phyloP scores from a whole-genome alignment of 2,888 invertebrate species.

The Allacma fusca region DNA sequence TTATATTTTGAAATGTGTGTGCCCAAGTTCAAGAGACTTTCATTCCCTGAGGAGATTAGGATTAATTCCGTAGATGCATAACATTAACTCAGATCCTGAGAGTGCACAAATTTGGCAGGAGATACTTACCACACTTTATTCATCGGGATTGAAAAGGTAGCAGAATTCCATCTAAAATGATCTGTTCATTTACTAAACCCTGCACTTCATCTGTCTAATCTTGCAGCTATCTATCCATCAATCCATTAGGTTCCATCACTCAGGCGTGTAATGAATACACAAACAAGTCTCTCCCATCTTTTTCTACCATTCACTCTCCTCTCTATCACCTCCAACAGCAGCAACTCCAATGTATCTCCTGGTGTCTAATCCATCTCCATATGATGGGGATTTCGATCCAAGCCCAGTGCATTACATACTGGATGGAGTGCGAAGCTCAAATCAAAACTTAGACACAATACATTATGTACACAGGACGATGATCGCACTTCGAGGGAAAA shows the following conservation, averaged over 20 bases:
- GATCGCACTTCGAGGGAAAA: not conserved
- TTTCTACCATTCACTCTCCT: not conserved
- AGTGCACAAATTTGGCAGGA: not conserved
- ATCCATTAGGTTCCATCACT: conserved; percentile 44
- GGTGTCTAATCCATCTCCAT: too few species aligned
- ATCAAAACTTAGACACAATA: too few species aligned
- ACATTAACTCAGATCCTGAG: too few species aligned
- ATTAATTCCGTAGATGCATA: too few species aligned
- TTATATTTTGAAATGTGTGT: too few species aligned
- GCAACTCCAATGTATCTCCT: too few species aligned
- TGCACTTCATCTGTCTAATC: conserved; percentile 46
- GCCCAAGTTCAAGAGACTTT: conserved; percentile 1
- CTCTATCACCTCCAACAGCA: not conserved
- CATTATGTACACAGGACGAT: not conserved
- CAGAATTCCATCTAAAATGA: conserved; percentile 26
- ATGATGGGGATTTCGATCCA: too few species aligned
- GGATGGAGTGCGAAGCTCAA: too few species aligned
- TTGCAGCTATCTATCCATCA: conserved; percentile 47
- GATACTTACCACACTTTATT: not conserved
- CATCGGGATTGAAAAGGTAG: not conserved
- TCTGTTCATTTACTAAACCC: conserved; percentile 43
- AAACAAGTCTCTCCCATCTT: conserved; percentile 28
- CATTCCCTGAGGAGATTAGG: not conserved
- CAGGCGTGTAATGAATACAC: conserved; percentile 47
- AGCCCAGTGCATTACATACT: too few species aligned